Evolutionary conservation across 1,140 invertebrate species (phyloP).

Genomic region (Drosophila neocordata): DNA sequence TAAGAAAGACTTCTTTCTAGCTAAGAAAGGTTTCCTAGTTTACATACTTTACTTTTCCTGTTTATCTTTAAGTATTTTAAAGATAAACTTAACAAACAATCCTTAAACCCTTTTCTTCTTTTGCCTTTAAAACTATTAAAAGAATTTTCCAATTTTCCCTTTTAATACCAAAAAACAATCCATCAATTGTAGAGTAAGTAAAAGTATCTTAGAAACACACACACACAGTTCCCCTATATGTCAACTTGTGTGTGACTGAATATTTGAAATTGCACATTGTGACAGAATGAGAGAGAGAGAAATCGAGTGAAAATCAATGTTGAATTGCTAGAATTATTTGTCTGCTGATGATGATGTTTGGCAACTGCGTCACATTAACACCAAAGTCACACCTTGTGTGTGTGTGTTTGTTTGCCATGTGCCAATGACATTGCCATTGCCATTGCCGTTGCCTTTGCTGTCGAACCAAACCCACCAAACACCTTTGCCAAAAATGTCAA

Average conservation of each 20-base stretch:
- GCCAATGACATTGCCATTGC: constrained; percentile 45
- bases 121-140: no score
- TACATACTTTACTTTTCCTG: no score
- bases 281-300: constrained; percentile 10
- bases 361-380: constrained; percentile 57
- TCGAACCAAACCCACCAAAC: constrained; percentile 57
- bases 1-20: no score
- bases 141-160: neutral
- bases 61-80: no score
- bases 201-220: neutral
- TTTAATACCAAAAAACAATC: neutral
- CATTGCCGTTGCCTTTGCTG: no score
- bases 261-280: constrained; percentile 34
- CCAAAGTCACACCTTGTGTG: constrained; percentile 57
- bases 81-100: no score
- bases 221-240: neutral
- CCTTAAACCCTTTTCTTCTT: no score
- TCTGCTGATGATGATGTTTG: constrained; percentile 56
- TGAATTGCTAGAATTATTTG: constrained; percentile 34
- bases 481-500: constrained; percentile 69
- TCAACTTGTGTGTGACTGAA: constrained; percentile 3
- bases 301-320: constrained; percentile 47
- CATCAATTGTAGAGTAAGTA: neutral
- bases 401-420: constrained; percentile 42
- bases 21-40: no score